Conservation (phyloP, 2,888 invertebrate species). For the Volucella zonaria region DNA sequence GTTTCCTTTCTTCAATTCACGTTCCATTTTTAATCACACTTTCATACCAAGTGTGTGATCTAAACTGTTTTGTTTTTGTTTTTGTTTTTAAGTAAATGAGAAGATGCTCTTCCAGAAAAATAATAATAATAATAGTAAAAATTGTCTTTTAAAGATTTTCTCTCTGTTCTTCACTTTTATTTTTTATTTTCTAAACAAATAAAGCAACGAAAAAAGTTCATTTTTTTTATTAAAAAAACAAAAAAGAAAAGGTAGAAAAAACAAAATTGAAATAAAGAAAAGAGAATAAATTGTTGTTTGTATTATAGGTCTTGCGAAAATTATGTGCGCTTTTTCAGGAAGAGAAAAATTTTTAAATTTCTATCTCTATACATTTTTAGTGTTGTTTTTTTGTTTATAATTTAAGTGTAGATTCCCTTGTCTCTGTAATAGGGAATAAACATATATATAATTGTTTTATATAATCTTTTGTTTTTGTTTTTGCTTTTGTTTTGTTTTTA, state of each 20-base stretch:
- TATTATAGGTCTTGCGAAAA: conserved; percentile 49
- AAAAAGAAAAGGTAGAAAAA: conserved; percentile 39
- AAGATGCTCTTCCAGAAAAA: conserved; percentile 15
- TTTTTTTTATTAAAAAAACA: conserved; percentile 66
- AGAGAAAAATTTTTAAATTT: conserved; percentile 40
- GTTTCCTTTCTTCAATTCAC: not conserved
- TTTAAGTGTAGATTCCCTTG: conserved; percentile 56
- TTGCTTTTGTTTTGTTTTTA: conserved; percentile 37
- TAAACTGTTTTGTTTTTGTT: not conserved
- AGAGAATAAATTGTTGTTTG: conserved; percentile 17
- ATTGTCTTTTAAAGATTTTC: conserved; percentile 44
- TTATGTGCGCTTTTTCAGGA: conserved; percentile 60
- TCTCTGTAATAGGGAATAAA: conserved; percentile 39
- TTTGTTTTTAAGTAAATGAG: conserved; percentile 19
- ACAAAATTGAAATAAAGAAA: conserved; percentile 33
- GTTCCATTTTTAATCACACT: no score
- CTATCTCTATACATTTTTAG: conserved; percentile 55
- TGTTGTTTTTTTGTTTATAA: conserved; percentile 33
- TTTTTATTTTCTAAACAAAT: conserved; percentile 45
- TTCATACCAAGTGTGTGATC: no score
- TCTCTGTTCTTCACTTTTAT: no score
- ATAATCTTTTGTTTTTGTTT: conserved; percentile 35
- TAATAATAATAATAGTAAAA: conserved; percentile 35
- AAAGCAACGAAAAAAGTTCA: conserved; percentile 51
- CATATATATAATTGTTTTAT: conserved; percentile 46